phyloP scores from a whole-genome alignment of 2,113 vertebrate species.

The Damaliscus lunatus region DNA sequence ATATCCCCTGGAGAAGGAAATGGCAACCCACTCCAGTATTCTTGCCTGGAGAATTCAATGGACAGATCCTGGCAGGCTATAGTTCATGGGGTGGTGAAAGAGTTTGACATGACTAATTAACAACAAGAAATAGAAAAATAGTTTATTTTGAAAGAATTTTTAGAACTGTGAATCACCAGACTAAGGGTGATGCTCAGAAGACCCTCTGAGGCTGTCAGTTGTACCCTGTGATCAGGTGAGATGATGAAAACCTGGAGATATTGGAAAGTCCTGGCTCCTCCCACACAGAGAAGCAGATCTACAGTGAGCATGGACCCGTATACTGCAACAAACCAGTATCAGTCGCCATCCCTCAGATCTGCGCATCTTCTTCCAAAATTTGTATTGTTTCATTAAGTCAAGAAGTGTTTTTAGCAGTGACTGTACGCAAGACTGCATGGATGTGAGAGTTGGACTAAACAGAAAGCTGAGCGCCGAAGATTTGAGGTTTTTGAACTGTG shows the following conservation, averaged over 20 bases:
- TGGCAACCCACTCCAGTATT: background rate
- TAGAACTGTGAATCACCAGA: background rate
- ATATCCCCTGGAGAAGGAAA: background rate
- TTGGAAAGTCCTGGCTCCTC: background rate
- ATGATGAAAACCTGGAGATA: background rate
- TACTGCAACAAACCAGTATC: fast-evolving
- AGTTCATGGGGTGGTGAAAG: background rate
- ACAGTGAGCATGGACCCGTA: background rate
- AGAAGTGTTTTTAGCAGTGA: background rate
- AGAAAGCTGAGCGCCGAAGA: background rate
- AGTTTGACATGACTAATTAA: background rate
- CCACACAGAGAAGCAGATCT: background rate
- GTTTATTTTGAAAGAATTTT: background rate
- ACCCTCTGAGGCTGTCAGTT: background rate
- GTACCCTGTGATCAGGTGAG: background rate
- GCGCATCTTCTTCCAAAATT: background rate
- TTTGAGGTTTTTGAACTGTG: background rate
- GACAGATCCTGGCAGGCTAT: background rate
- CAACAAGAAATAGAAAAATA: background rate
- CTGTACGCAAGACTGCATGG: background rate
- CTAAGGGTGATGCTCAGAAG: background rate
- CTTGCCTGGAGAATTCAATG: background rate
- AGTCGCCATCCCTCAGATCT: background rate
- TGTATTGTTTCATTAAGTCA: background rate
- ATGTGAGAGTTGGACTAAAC: background rate